Evolutionary conservation across 1,140 invertebrate genomes (phyloP), one percentile per base, ranked within the genome.

Genomic region (Brachionus calyciflorus): DNA sequence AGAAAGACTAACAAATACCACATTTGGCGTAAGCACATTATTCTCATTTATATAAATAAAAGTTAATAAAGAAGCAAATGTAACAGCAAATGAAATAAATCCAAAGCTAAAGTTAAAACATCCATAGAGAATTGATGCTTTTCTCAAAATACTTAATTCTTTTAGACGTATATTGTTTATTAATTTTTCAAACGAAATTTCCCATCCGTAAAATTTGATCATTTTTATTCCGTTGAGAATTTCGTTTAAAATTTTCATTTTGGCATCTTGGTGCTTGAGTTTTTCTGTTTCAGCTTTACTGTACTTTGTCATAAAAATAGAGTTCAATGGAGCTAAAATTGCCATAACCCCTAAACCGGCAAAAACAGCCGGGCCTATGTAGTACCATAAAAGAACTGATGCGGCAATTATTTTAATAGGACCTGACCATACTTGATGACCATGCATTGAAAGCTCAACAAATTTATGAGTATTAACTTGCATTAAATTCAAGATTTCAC

Each of bases 401-500:
- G 92, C 90, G 10, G 96, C 81, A 9, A 85, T 86, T 79, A 98
- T 96, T 87, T 96, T 93, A 7, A 97, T 84, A 0, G 94, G 95
- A 1, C 92, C 93, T 0, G 94, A 96, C 95, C 94, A 98, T 78
- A 98, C 89, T 90, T 94, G 94, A 83, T 96, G 95, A 73, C 98
- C 86, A 82, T 95, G 96, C 0, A 84, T 85, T 77, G 83, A 86
- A 53, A 87, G 80, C 73, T 88, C 87, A 78, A 83, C 81, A 77
- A 86, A 85, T 26, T 81, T 78, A 78, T 88, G 85, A 10, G 86
- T 84, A 82, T 88, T 88, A 5, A 87, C 86, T 0, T 88, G 83
- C 86, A 88, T 88, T 48, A 88, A 78, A 78, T 89, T 89, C 0
- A 88, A 86, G 37, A 89, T 89, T 79, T 89, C 88, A 17, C 88